phyloP scores from a whole-genome alignment of 2,888 invertebrate species.

The Xylophagus ater region DNA sequence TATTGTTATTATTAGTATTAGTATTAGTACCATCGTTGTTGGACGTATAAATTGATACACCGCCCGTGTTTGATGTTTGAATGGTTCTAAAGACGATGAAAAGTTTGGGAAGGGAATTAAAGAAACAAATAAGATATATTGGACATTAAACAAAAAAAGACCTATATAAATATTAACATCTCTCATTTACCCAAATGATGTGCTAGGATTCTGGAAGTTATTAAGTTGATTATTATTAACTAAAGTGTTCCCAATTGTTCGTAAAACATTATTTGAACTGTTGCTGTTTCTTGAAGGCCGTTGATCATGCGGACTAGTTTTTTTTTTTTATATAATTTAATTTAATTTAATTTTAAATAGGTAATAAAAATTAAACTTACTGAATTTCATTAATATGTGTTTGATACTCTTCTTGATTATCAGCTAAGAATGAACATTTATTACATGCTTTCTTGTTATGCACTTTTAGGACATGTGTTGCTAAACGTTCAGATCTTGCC shows the following conservation, averaged over 20 bases:
- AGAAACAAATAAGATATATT: conserved; percentile 4
- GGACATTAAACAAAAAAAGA: background rate
- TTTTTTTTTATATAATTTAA: background rate
- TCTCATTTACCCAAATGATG: conserved; percentile 35
- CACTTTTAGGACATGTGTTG: conserved; percentile 82
- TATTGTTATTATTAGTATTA: conserved; percentile 25
- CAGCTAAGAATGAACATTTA: conserved; percentile 77
- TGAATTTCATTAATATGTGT: conserved; percentile 67
- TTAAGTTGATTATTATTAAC: conserved; percentile 39
- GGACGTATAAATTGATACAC: conserved; percentile 34
- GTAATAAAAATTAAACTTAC: conserved; percentile 43
- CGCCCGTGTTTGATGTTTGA: conserved; percentile 35
- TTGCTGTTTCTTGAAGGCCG: conserved; percentile 31
- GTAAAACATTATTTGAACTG: conserved; percentile 30
- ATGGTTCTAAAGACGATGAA: conserved; percentile 7
- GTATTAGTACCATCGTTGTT: conserved; percentile 27
- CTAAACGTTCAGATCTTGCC: conserved; percentile 77
- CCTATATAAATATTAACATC: conserved; percentile 3
- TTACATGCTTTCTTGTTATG: conserved; percentile 85
- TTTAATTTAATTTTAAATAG: background rate
- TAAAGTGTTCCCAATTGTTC: conserved; percentile 39
- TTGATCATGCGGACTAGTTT: conserved; percentile 33
- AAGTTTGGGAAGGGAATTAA: background rate
- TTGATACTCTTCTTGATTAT: conserved; percentile 68
- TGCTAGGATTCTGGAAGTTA: conserved; percentile 37